phyloP scores from a whole-genome alignment of 2,113 vertebrate genomes.

The Entelurus aequoreus region DNA sequence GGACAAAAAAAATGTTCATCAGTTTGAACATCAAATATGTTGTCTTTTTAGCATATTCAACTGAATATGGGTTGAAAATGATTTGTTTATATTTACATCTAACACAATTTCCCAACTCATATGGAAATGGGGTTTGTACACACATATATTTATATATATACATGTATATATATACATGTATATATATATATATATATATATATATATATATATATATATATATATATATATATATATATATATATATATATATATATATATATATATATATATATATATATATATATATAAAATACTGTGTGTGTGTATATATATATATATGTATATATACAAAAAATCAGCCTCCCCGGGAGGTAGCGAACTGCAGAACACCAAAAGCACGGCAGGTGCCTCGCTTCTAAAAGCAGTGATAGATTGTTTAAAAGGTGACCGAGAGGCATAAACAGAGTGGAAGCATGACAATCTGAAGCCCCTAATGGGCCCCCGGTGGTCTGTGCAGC shows the following conservation, averaged over 20 bases:
- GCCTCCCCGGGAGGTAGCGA: conserved; percentile 41
- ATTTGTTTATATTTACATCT: too few relatives aligned
- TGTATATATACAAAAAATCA: conserved; percentile 27
- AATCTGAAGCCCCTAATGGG: conserved; percentile 57
- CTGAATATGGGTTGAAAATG: too few relatives aligned
- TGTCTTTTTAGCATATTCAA: too few relatives aligned
- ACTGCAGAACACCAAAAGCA: conserved; percentile 51
- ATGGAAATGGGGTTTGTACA: too few relatives aligned
- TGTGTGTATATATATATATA: too few relatives aligned
- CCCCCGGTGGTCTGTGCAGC: conserved; percentile 51
- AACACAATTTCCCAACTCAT: too few relatives aligned
- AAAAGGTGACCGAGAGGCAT: conserved; percentile 63
- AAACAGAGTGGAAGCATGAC: conserved; percentile 59
- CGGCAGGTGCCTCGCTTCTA: conserved; percentile 47
- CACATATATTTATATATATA: too few relatives aligned
- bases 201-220: not conserved
- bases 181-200: too few relatives aligned
- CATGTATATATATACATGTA: not conserved
- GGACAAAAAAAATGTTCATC: too few relatives aligned
- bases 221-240: not conserved
- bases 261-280: not conserved
- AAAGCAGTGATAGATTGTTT: conserved; percentile 62
- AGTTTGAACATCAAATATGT: too few relatives aligned
- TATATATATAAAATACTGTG: too few relatives aligned
- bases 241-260: not conserved